phyloP scores from a whole-genome alignment of 1,140 invertebrate species.

The Ridgeia piscesae region DNA sequence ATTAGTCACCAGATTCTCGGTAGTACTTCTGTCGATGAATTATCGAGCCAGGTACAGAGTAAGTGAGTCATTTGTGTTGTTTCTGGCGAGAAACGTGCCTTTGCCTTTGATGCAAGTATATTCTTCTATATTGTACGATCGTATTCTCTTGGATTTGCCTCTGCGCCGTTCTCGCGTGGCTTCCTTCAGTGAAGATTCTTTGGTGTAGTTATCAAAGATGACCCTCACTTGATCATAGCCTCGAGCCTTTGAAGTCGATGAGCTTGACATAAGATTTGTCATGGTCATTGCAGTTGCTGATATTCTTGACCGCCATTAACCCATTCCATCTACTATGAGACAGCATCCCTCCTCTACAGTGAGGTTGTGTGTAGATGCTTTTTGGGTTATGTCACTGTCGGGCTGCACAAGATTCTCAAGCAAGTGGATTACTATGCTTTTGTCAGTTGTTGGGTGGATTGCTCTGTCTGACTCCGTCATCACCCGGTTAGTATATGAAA shows the following conservation, averaged over 20 bases:
- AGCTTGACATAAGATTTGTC: neutral
- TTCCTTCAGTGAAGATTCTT: slow-evolving; percentile 11
- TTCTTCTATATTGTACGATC: slow-evolving; percentile 3
- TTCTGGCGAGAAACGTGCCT: no score
- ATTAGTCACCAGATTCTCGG: no score
- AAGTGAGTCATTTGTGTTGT: no score
- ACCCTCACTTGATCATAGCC: slow-evolving; percentile 10
- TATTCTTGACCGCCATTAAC: slow-evolving; percentile 10
- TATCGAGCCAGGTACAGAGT: no score
- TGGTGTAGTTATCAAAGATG: slow-evolving; percentile 21
- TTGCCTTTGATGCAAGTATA: neutral
- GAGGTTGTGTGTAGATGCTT: no score
- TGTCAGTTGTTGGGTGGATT: slow-evolving; percentile 10
- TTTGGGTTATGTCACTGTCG: neutral
- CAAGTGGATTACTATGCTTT: slow-evolving; percentile 15
- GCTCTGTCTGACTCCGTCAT: neutral
- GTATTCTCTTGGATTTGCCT: neutral
- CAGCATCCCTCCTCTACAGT: neutral
- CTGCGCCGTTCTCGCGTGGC: neutral
- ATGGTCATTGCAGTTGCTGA: slow-evolving; percentile 9
- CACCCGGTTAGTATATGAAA: neutral
- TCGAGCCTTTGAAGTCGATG: slow-evolving; percentile 6
- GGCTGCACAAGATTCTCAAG: neutral
- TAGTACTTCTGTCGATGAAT: no score
- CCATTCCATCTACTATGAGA: slow-evolving; percentile 11